Evolutionary conservation across 2,797 vertebrate genomes (phyloP), one percentile per base, ranked within the genome.

Genomic region (Gymnopithys bicolor): DNA sequence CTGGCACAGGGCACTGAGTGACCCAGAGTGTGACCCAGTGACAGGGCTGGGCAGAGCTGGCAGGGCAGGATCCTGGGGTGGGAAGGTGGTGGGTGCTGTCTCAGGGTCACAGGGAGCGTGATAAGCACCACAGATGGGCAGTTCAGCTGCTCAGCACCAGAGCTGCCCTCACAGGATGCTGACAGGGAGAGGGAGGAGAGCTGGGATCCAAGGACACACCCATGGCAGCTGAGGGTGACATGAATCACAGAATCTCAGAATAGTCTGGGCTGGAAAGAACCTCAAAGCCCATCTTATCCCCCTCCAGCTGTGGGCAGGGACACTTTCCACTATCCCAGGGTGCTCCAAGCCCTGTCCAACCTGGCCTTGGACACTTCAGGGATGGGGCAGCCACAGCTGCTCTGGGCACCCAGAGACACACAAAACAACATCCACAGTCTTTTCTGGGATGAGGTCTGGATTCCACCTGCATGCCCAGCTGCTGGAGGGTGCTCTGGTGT

Each of bases 11-110:
- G 55, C 55, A 56, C 22, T 33, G 55, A 58, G 23, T 35, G 30
- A 37, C 11, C 27, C 67, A 13, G 66, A 0, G 66, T 0, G 41
- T 1, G 7, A 16, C 13, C 59, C 32, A 8, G 41, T 1, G 49
- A 30, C 17, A 3, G 5, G 48, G 58, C 11, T 23, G 17, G 41
- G 41, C 37, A 30, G 37, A 21, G 49, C 41, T 3, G 28, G 30
- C 35, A 7, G 37, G 11, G 7, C 55, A 10, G 12, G 2, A 7
- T 30, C 14, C 4, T 0, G 7, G 23, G 23, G 11, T 25, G 39
- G 74, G 39, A 53, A 32, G n/a, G 71, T 13, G 45, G 5, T 33
- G 68, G 67, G 33, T 55, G 66, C 17, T 19, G 9, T 23, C 46
- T 16, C 55, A 55, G 56, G 32, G 74, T 46, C 43, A 11, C 39